Conservation (phyloP, 1,140 invertebrate genomes). For the Teleogryllus occipitalis region DNA sequence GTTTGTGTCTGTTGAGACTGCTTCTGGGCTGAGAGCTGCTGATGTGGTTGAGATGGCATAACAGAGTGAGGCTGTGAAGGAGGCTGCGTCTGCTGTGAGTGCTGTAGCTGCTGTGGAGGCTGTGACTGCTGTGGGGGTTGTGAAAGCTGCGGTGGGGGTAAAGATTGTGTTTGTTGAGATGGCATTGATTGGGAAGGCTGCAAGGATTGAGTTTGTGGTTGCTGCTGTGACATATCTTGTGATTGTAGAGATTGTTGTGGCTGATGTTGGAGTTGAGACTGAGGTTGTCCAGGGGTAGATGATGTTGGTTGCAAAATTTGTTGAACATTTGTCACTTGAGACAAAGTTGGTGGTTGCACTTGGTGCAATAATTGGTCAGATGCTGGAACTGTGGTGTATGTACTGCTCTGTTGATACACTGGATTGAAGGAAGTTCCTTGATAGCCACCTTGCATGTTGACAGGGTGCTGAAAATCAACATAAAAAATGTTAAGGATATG, state of each 20-base stretch:
- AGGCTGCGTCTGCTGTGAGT: neutral
- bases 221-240: neutral
- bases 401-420: neutral
- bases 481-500: neutral
- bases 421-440: neutral
- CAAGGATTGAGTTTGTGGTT: neutral
- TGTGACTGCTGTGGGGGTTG: neutral
- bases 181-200: neutral
- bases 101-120: neutral
- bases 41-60: neutral
- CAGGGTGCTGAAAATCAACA: neutral
- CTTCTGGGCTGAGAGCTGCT: neutral
- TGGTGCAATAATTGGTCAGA: neutral
- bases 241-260: neutral
- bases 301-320: neutral
- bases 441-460: neutral
- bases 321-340: neutral
- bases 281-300: neutral
- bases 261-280: neutral
- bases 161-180: neutral
- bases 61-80: neutral
- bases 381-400: neutral
- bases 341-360: neutral
- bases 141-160: neutral
- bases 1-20: neutral